phyloP scores from a whole-genome alignment of 2,113 vertebrate genomes.

The Brachyhypopomus gauderio region DNA sequence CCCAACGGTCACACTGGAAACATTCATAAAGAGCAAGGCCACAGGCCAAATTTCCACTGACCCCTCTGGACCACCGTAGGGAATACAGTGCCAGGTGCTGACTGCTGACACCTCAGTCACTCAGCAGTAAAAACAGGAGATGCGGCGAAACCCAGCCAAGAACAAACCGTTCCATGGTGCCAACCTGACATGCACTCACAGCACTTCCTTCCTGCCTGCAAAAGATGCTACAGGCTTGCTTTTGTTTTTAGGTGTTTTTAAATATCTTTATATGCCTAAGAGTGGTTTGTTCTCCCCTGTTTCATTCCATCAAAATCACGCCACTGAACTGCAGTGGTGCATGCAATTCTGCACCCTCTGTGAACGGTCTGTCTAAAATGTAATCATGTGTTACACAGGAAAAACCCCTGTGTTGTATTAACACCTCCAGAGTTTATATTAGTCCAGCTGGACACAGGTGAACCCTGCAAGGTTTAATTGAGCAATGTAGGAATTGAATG shows the following conservation, averaged over 20 bases:
- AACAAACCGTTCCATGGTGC: constrained; percentile 40
- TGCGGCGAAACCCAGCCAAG: constrained; percentile 37
- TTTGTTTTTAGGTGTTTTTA: neutral
- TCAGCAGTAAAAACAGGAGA: constrained; percentile 53
- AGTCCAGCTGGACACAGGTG: too few relatives aligned
- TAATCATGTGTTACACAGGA: neutral
- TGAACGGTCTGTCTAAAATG: neutral
- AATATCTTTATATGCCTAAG: constrained; percentile 4
- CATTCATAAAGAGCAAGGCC: neutral
- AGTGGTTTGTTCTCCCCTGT: constrained; percentile 10
- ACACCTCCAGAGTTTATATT: neutral
- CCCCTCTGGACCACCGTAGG: constrained; percentile 21
- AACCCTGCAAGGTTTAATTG: too few relatives aligned
- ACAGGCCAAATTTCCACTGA: neutral
- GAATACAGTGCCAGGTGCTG: constrained; percentile 39
- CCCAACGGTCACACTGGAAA: constrained; percentile 4
- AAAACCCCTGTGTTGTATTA: neutral
- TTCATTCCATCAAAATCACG: constrained; percentile 1
- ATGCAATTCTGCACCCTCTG: neutral
- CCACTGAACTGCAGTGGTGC: neutral
- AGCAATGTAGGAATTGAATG: too few relatives aligned
- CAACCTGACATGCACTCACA: constrained; percentile 1
- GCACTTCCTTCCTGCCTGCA: constrained; percentile 37
- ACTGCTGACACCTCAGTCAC: constrained; percentile 25
- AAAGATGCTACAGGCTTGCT: neutral